phyloP scores from a whole-genome alignment of 2,888 invertebrate species.

The Nysson spinosus region DNA sequence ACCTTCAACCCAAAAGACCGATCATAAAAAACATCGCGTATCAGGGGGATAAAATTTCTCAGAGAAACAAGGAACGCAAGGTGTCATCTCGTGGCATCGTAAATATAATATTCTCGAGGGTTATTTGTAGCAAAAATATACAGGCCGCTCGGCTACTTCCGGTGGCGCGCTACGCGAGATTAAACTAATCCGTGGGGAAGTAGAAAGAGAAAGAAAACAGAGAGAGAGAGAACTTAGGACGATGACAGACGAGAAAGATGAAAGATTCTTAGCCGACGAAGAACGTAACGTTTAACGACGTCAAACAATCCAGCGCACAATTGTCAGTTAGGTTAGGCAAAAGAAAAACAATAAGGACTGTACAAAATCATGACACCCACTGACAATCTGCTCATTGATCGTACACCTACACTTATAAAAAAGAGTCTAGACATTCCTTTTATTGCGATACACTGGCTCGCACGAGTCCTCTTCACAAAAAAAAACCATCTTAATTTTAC shows the following conservation, averaged over 20 bases:
- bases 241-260: conserved; percentile 44
- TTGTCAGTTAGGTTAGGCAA: conserved; percentile 47
- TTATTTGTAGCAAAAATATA: conserved; percentile 63
- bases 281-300: conserved; percentile 59
- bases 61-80: conserved; percentile 18
- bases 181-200: conserved; percentile 5
- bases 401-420: conserved; percentile 53
- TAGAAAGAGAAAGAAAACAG: neutral
- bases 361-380: conserved; percentile 55
- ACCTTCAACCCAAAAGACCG: neutral
- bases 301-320: conserved; percentile 49
- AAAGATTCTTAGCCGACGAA: conserved; percentile 50
- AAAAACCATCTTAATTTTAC: conserved; percentile 45
- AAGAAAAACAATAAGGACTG: no score
- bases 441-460: conserved; percentile 54
- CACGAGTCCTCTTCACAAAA: conserved; percentile 53
- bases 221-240: conserved; percentile 32
- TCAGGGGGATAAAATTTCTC: conserved; percentile 6
- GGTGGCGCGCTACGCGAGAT: conserved; percentile 35
- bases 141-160: conserved; percentile 49
- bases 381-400: conserved; percentile 53
- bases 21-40: conserved; percentile 2
- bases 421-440: conserved; percentile 53
- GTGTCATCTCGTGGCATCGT: conserved; percentile 5
- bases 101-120: conserved; percentile 40